Evolutionary conservation across 1,140 invertebrate species (phyloP).

Genomic region (Aricia agestis): DNA sequence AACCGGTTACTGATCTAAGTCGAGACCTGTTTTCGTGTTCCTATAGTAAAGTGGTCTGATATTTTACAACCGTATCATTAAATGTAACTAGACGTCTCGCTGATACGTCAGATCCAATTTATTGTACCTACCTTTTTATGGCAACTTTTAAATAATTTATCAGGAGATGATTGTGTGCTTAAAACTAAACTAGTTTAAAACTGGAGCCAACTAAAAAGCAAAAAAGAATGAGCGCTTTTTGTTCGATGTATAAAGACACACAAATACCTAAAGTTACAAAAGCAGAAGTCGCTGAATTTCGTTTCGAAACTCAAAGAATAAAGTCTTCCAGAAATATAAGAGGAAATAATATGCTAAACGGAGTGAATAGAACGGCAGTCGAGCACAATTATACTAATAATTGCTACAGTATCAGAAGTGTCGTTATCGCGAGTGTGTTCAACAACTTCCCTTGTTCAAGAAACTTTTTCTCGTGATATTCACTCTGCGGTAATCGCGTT

Average conservation of each 20-base stretch:
- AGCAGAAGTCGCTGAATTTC: not conserved
- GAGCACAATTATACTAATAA: conserved; percentile 11
- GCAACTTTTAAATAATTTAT: conserved; percentile 4
- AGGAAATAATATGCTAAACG: not conserved
- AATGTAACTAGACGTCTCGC: conserved; percentile 28
- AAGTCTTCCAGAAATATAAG: not conserved
- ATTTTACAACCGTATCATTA: conserved; percentile 37
- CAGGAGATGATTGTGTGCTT: not conserved
- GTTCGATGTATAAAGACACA: not conserved
- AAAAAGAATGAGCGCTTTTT: too few relatives aligned
- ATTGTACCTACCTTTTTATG: conserved; percentile 4
- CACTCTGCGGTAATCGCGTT: conserved; percentile 58
- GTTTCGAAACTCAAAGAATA: not conserved
- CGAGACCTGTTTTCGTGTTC: conserved; percentile 43
- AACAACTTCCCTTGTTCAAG: conserved; percentile 46
- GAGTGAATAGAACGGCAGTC: not conserved
- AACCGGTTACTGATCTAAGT: conserved; percentile 48
- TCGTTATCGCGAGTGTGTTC: conserved; percentile 20
- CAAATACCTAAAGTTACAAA: not conserved
- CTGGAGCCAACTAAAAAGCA: not conserved
- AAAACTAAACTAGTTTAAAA: not conserved
- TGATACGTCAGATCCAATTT: conserved; percentile 15
- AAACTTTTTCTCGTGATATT: conserved; percentile 49
- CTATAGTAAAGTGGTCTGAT: conserved; percentile 36
- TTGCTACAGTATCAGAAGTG: conserved; percentile 15